phyloP scores from a whole-genome alignment of 2,797 vertebrate genomes.

The Myoxocephalus aenaeus region DNA sequence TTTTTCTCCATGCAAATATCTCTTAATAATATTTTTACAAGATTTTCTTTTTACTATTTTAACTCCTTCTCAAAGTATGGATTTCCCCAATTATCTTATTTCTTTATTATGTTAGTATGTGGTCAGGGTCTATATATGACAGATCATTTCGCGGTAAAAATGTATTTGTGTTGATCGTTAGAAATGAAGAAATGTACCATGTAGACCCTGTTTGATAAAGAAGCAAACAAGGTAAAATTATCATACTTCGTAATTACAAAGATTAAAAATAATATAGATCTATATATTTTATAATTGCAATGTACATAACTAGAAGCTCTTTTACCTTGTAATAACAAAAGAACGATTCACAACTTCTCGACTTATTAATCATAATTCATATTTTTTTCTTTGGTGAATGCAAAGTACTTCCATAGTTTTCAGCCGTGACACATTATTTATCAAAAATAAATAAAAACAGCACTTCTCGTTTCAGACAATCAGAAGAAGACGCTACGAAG shows the following conservation, averaged over 20 bases:
- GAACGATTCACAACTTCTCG: neutral
- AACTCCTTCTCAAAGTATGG: neutral
- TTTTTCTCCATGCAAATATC: neutral
- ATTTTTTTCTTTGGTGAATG: neutral
- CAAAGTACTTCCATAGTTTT: neutral
- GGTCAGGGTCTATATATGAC: neutral
- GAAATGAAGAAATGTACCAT: neutral
- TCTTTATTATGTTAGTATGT: neutral
- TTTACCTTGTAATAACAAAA: neutral
- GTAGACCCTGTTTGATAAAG: neutral
- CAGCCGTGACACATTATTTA: neutral
- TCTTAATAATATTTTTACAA: neutral
- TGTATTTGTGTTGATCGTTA: neutral
- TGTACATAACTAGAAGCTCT: too few species aligned
- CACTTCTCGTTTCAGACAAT: constrained; percentile 11
- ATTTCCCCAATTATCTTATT: neutral
- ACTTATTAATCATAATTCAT: neutral
- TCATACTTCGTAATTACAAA: neutral
- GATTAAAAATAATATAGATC: neutral
- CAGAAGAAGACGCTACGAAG: neutral
- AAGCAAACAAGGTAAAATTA: neutral
- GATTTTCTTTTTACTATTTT: neutral
- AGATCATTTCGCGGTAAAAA: neutral
- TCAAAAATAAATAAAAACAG: neutral
- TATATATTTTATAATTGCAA: neutral